These are phyloP conservation scores for Channa maculata DNA, from an alignment of 2,113 vertebrate genomes.

Conservation along the genomic window DNA sequence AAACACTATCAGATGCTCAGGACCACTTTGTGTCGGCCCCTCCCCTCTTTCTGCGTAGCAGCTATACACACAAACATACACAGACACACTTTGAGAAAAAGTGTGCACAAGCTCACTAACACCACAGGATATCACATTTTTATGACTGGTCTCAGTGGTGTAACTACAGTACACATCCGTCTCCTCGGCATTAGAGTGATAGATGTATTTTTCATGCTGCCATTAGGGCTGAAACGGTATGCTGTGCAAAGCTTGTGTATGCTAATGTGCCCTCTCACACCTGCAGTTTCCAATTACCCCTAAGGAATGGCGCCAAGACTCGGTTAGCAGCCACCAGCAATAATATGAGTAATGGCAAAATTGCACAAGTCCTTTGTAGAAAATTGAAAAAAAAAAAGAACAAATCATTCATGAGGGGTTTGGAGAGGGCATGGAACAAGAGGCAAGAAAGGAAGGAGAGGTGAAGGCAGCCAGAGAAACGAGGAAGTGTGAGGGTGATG, in stretches of 20 bases:
- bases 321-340: constrained; percentile 73
- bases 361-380: constrained; percentile 73
- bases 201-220: constrained; percentile 80
- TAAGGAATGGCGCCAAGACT: constrained; percentile 77
- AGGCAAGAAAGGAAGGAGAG: constrained; percentile 27
- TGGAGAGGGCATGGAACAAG: constrained; percentile 42
- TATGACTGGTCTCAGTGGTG: constrained; percentile 64
- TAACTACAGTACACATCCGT: constrained; percentile 75
- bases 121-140: constrained; percentile 63
- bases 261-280: constrained; percentile 83
- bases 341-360: constrained; percentile 82
- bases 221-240: constrained; percentile 72
- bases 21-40: constrained; percentile 1
- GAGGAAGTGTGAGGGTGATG: constrained; percentile 8
- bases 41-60: constrained; percentile 8
- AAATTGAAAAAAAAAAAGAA: constrained; percentile 41
- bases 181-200: constrained; percentile 76
- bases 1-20: neutral
- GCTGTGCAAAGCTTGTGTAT: constrained; percentile 73
- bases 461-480: constrained; percentile 13
- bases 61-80: constrained; percentile 48
- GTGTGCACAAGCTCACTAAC: constrained; percentile 44
- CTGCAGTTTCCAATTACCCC: constrained; percentile 84
- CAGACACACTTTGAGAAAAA: constrained; percentile 36
- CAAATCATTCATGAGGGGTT: constrained; percentile 54